Percentiles rank a stretch among this genome's conserved stretches.
phyloP scores from a whole-genome alignment of 2,113 vertebrate genomes.

The Tautogolabrus adspersus region DNA sequence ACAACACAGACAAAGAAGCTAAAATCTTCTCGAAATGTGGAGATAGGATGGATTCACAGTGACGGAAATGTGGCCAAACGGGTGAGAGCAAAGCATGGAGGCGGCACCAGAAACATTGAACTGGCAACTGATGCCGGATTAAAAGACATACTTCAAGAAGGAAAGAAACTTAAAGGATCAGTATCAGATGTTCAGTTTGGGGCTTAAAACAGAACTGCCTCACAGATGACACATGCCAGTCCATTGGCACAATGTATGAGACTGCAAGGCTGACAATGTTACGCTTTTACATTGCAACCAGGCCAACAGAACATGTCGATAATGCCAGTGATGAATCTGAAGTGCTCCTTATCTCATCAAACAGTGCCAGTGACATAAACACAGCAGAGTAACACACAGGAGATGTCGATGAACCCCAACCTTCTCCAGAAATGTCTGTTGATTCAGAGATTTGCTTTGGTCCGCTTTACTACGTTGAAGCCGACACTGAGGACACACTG shows the following conservation, averaged over 20 bases:
- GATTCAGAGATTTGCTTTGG: not conserved
- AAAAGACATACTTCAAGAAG: constrained; percentile 33
- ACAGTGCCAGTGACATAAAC: constrained; percentile 5
- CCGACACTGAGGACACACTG: constrained; percentile 2
- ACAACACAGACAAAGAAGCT: constrained; percentile 4
- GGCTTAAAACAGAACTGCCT: constrained; percentile 34
- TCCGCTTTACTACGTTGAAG: not conserved
- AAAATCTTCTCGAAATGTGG: constrained; percentile 29
- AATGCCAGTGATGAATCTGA: constrained; percentile 22
- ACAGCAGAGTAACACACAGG: not conserved
- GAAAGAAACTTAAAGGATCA: constrained; percentile 28
- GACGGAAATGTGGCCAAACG: constrained; percentile 28
- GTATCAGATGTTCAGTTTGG: constrained; percentile 29
- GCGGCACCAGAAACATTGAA: constrained; percentile 49
- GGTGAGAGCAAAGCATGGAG: constrained; percentile 36
- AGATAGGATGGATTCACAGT: constrained; percentile 46
- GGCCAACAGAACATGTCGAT: constrained; percentile 1
- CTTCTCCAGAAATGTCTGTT: not conserved
- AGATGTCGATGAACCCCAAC: not conserved
- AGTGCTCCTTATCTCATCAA: constrained; percentile 4
- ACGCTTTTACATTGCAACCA: constrained; percentile 13
- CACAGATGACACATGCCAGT: constrained; percentile 12
- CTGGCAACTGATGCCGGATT: constrained; percentile 9
- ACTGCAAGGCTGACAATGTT: constrained; percentile 15
- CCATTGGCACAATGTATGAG: constrained; percentile 19